Evolutionary conservation across 1,140 invertebrate species (phyloP).

Genomic region (Latrodectus geometricus): DNA sequence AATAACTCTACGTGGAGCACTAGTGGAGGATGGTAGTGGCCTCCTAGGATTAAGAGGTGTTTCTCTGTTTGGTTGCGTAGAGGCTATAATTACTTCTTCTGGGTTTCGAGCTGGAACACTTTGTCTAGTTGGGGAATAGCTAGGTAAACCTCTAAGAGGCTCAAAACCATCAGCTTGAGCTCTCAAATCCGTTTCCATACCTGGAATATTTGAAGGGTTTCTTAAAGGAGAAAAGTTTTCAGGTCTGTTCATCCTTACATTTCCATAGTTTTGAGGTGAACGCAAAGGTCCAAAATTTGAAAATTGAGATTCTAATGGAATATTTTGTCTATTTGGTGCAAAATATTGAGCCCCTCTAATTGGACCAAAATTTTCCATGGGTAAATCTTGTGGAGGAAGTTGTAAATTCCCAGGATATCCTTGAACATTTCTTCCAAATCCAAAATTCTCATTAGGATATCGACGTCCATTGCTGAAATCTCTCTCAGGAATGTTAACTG

Average conservation of each 20-base stretch:
- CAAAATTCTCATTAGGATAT: slow-evolving; percentile 31
- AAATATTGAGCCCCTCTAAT: slow-evolving; percentile 15
- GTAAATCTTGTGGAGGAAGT: slow-evolving; percentile 10
- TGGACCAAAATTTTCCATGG: slow-evolving; percentile 5
- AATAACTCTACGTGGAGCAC: slow-evolving; percentile 27
- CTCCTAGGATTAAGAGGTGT: background rate
- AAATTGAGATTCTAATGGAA: background rate
- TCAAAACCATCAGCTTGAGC: slow-evolving; percentile 16
- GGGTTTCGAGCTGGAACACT: background rate
- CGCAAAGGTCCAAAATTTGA: background rate
- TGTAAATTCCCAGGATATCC: background rate
- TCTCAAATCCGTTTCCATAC: background rate
- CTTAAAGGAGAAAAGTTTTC: slow-evolving; percentile 7
- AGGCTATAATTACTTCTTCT: background rate
- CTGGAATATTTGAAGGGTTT: slow-evolving; percentile 2
- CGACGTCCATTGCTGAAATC: background rate
- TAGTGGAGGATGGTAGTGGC: background rate
- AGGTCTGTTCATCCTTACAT: slow-evolving; percentile 12
- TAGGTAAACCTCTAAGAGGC: slow-evolving; percentile 36
- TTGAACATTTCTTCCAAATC: slow-evolving; percentile 6
- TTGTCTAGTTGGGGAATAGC: slow-evolving; percentile 36
- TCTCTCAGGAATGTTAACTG: slow-evolving; percentile 1
- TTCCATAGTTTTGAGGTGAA: slow-evolving; percentile 6
- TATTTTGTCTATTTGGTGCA: slow-evolving; percentile 31
- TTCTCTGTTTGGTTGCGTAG: background rate